A percentile compares a stretch with the other conserved stretches of the same genome.
phyloP scores from a whole-genome alignment of 92 coral and sea anemone species.

The Zoanthus sociatus region DNA sequence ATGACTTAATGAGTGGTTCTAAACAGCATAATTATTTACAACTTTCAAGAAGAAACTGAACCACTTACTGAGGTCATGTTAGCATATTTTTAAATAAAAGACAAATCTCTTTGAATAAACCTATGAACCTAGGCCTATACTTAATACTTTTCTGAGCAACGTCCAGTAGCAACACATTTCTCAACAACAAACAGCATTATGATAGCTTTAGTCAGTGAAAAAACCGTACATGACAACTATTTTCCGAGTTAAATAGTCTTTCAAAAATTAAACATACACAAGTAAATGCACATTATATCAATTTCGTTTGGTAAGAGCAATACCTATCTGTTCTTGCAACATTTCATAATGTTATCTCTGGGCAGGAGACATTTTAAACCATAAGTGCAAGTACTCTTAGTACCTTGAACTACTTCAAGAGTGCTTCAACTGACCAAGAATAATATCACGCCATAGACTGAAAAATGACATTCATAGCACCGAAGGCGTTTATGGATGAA shows the following conservation, averaged over 20 bases:
- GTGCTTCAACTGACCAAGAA: too few species aligned
- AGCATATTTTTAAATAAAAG: too few species aligned
- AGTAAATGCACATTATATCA: not conserved
- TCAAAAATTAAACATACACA: not conserved
- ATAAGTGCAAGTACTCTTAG: too few species aligned
- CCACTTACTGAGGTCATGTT: too few species aligned
- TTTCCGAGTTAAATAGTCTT: not conserved
- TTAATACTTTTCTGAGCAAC: slow-evolving; percentile 3
- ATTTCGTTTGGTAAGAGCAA: not conserved
- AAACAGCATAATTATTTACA: too few species aligned
- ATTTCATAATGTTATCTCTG: too few species aligned
- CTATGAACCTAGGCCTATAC: not conserved
- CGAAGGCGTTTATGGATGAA: slow-evolving; percentile 1
- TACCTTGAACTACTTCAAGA: too few species aligned
- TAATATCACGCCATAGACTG: too few species aligned
- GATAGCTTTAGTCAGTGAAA: not conserved
- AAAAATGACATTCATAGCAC: not conserved
- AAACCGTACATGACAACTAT: not conserved
- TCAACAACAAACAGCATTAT: not conserved
- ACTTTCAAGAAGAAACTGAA: too few species aligned
- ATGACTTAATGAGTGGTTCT: too few species aligned
- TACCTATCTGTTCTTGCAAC: too few species aligned
- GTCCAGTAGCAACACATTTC: not conserved
- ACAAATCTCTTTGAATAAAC: not conserved
- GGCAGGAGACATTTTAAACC: too few species aligned